Evolutionary conservation across 2,797 vertebrate species (phyloP), one percentile per base, ranked within the genome.

Genomic region (Danio albolineatus): DNA sequence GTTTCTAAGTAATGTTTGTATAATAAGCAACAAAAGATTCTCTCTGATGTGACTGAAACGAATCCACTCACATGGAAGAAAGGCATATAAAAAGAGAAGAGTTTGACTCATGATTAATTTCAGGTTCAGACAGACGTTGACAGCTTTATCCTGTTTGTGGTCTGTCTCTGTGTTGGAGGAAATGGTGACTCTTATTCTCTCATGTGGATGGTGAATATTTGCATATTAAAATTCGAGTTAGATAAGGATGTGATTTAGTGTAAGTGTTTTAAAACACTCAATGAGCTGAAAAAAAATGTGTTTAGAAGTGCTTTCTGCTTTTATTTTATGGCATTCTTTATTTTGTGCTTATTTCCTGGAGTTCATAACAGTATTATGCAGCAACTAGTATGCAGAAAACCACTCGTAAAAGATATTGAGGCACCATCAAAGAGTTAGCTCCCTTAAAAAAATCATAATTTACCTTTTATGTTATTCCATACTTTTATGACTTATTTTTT

Each of bases 11-110:
- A 39, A n/a, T 3, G 7, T 9, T 39, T 14, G 12, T n/a, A 12
- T 9, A 13, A n/a, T 17, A 8, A 12, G 4, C 17, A 28, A 10
- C 6, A 8, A 13, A 69, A 19, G 6, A 46, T 61, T 19, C 10
- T 64, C 7, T 5, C 19, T 39, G 6, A 10, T 48, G 7, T 46
- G 62, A 78, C 19, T 7, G 12, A 60, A 44, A 28, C 62, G n/a
- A 39, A 51, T 49, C 3, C 6, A 70, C 80, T 84, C 38, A 81
- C 82, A 78, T 69, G 82, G 62, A n/a, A 81, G 46, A 43, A 46
- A 75, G 17, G 16, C 43, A 60, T 71, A 51, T 28, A 82, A 28
- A 28, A 70, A 39, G 13, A 84, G 41, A 2, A 54, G 46, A n/a
- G 28, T 73, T 38, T 39, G 59, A 41, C 19, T 70, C 83, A 84